Base-by-base conservation (phyloP, 2,888 invertebrate genomes). In the Leucophora obtusa region DNA sequence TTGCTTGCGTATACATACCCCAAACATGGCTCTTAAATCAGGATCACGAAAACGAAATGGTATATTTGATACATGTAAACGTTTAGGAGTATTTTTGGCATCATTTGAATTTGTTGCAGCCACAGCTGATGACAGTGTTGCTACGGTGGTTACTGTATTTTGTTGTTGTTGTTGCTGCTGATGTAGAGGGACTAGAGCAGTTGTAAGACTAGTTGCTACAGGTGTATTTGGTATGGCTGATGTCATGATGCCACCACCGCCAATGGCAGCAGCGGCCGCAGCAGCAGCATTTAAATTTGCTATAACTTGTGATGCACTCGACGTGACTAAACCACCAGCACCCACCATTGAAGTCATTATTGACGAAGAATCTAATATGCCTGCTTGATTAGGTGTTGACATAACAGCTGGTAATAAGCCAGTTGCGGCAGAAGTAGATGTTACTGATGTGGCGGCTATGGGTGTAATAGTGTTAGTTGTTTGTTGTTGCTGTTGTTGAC, bases 31-130 rank as follows among this genome's bases (percentile, higher is more conserved):
- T 91, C 98, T 94, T 85, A 99, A 94, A 92, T 99, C 99, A 83
- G 98, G 98, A 92, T 99, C 99, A 92, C 99, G 94, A 93, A 98
- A 99, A 91, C 99, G 94, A 93, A 99, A 99, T 88, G 99, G 99
- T 93, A 99, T 99, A 93, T 99, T 99, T 89, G 98, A 98, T 90
- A 99, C 98, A 91, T 99, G 99, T 86, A 99, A 94, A 89, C 99
- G 93, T 91, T 99, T 98, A 86, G 96, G 97, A 90, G 96, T 96
- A 87, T 87, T 90, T 86, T 91, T 93, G 92, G 91, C 88, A 87
- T 94, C 93, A 56, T 59, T 77, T 60, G 77, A 60, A 73, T 76
- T 76, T 58, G 65, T 53, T 15, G 38, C 54, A 86, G 92, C 89
- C 84, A 92, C 80, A 62, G 86, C 83, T 15, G 65, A 53, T 17